Conservation (phyloP, 2,888 invertebrate genomes). For the Euclidia mi region DNA sequence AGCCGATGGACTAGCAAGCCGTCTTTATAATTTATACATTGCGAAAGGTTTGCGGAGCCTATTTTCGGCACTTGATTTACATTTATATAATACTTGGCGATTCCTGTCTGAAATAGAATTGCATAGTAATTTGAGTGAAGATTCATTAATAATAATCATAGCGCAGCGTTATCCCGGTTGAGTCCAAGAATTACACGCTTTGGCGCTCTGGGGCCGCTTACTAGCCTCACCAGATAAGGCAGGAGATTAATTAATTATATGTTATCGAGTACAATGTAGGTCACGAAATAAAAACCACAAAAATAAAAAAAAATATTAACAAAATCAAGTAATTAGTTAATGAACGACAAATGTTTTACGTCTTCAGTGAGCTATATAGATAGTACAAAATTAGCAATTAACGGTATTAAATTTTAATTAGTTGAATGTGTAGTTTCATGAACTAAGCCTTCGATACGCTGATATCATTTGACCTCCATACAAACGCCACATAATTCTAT, state of each 20-base stretch:
- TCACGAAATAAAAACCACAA: neutral
- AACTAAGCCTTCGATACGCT: neutral
- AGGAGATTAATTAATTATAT: neutral
- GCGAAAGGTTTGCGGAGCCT: slow-evolving; percentile 8
- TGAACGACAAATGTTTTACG: neutral
- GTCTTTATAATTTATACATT: slow-evolving; percentile 6
- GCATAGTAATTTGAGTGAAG: neutral
- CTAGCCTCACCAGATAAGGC: no score
- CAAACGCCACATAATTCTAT: no score
- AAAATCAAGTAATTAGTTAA: no score
- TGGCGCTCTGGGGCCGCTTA: no score
- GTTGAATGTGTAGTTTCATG: neutral
- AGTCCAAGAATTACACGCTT: no score
- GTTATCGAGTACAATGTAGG: neutral
- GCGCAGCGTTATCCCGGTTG: no score
- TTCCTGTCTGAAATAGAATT: neutral
- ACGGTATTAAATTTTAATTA: neutral
- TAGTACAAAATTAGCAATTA: neutral
- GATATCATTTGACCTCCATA: neutral
- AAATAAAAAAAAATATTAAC: neutral
- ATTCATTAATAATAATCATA: no score
- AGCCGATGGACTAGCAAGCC: slow-evolving; percentile 1
- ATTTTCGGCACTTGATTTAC: slow-evolving; percentile 13
- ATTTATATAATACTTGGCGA: slow-evolving; percentile 1
- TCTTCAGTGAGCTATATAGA: neutral